Evolutionary conservation across 2,888 invertebrate genomes (phyloP).

Genomic region (Trichopoda pennipes): DNA sequence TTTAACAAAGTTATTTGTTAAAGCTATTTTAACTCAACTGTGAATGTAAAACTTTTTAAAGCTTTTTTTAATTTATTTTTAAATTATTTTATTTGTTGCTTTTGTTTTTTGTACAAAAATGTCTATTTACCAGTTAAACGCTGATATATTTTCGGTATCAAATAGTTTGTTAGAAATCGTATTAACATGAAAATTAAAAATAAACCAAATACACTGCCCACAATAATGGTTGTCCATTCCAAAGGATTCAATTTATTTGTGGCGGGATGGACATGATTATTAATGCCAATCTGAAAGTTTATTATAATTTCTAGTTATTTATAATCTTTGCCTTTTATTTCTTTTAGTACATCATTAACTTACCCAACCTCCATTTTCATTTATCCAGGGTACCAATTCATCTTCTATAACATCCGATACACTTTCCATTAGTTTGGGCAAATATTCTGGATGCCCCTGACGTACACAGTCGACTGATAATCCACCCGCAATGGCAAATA

Average conservation of each 20-base stretch:
- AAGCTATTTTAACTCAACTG: no score
- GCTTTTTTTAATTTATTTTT: background rate
- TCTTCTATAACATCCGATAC: conserved; percentile 88
- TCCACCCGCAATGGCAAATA: conserved; percentile 91
- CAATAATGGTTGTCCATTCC: conserved; percentile 79
- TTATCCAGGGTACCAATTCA: conserved; percentile 89
- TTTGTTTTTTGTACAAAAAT: no score
- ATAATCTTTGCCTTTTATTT: background rate
- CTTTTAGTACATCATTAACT: conserved; percentile 65
- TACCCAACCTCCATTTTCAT: conserved; percentile 94
- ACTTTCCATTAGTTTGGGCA: conserved; percentile 88
- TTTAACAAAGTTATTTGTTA: conserved; percentile 9
- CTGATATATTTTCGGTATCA: conserved; percentile 76
- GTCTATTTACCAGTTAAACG: conserved; percentile 71
- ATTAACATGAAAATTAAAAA: conserved; percentile 77
- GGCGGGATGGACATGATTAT: conserved; percentile 78
- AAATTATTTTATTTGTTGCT: background rate
- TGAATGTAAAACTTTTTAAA: background rate
- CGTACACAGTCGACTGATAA: conserved; percentile 90
- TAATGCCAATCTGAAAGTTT: conserved; percentile 76
- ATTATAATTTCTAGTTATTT: background rate
- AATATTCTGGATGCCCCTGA: conserved; percentile 88
- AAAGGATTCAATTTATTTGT: conserved; percentile 76
- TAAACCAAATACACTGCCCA: conserved; percentile 77
- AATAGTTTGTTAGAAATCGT: conserved; percentile 75